A percentile compares a stretch with the other conserved stretches of the same genome.
These are phyloP conservation scores for Anastrepha obliqua DNA, from an alignment of 1,140 invertebrate species.

Conservation along the genomic window DNA sequence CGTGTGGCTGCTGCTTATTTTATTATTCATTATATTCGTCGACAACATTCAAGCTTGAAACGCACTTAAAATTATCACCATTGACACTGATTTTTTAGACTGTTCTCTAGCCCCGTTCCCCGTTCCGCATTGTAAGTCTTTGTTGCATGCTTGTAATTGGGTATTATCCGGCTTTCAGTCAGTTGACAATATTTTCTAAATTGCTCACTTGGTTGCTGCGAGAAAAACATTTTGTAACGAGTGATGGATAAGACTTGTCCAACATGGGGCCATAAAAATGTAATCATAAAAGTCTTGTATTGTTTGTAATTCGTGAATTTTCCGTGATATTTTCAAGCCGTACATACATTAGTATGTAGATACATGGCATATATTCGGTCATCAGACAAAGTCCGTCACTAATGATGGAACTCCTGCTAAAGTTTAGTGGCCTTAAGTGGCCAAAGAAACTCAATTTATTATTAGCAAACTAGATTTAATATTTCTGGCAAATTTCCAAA, in stretches of 20 bases:
- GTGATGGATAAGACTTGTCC: slow-evolving; percentile 32
- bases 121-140: background rate
- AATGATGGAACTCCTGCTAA: too few species aligned
- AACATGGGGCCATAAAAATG: background rate
- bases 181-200: slow-evolving; percentile 2
- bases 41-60: slow-evolving; percentile 23
- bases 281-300: background rate
- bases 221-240: background rate
- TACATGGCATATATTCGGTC: too few species aligned
- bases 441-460: too few species aligned
- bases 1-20: background rate
- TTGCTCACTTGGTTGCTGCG: background rate
- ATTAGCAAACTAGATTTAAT: too few species aligned
- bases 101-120: background rate
- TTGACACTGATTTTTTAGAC: background rate
- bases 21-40: slow-evolving; percentile 48
- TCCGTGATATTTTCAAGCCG: too few species aligned
- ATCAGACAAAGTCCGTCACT: too few species aligned
- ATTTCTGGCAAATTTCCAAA: too few species aligned
- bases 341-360: too few species aligned
- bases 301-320: background rate
- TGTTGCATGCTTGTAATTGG: background rate
- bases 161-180: slow-evolving; percentile 20
- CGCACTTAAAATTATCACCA: slow-evolving; percentile 49
- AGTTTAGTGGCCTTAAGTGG: too few species aligned